Base-by-base conservation (phyloP, 35 echinoderm and acorn worm species). In the Patiria miniata region DNA sequence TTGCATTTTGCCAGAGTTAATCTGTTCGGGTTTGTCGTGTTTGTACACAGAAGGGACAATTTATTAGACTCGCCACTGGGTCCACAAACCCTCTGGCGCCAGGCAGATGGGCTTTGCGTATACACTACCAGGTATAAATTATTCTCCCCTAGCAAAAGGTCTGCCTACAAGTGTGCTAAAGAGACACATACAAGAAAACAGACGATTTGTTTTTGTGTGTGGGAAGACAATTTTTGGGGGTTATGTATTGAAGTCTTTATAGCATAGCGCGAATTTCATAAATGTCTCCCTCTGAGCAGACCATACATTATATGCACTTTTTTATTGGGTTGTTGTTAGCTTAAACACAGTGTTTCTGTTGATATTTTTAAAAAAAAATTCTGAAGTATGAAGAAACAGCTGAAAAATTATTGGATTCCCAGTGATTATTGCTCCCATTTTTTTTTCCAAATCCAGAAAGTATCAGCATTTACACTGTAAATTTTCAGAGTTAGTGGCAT, bases 151-250 rank as follows among this genome's bases (percentile, higher is more conserved):
- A 6, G 0, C 23, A 73, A 73, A 73, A 73, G 65, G 26, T 73
- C 65, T 73, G 21, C 34, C 65, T 73, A 73, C 65, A 73, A 73
- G 26, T 73, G 29, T 73, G 65, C 65, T 73, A 73, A 73, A 73
- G 18, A 73, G 65, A 73, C 65, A 73, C 26, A 36, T 73, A 34
- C 65, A 34, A 23, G 29, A 73, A 73, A 2, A 30, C 10, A 60
- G 19, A n/a, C 28, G 7, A 60, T 26, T 60, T 26, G n/a, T n/a
- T n/a, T n/a, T n/a, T n/a, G n/a, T n/a, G n/a, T n/a, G n/a, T n/a
- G n/a, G n/a, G n/a, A 47, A 10, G 65, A 0, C 8, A 14, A 73
- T 23, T 14, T 18, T 73, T 73, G 21, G 26, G 15, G 65, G 65
- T 73, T 73, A 73, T 73, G 65, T 73, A 32, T 73, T 73, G 19